Percentiles rank a stretch among this genome's conserved stretches.
Evolutionary conservation across 2,113 vertebrate genomes (phyloP).

Genomic region (Corythoichthys haematopterus): DNA sequence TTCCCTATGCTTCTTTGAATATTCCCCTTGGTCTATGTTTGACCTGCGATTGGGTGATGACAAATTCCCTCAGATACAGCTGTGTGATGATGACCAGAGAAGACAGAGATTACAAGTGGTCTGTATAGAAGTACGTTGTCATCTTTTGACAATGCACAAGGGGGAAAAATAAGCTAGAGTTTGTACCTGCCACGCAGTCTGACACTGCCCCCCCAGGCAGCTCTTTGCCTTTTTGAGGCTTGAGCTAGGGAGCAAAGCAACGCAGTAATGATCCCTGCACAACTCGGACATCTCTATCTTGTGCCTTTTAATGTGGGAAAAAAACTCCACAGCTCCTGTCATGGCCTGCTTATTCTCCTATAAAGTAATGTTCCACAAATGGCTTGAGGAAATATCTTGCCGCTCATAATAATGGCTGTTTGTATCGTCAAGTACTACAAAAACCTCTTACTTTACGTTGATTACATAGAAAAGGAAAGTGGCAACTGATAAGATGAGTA

Average conservation of each 20-base stretch:
- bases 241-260: slow-evolving; percentile 21
- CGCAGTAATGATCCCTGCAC: slow-evolving; percentile 33
- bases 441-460: background rate
- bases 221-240: slow-evolving; percentile 30
- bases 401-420: background rate
- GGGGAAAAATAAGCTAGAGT: slow-evolving; percentile 1
- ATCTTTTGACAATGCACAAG: background rate
- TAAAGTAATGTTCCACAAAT: slow-evolving; percentile 14
- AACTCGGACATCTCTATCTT: slow-evolving; percentile 22
- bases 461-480: background rate
- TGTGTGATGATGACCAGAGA: background rate
- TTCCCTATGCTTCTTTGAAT: no score
- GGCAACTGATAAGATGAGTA: background rate
- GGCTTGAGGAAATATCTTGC: background rate
- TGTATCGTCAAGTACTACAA: background rate
- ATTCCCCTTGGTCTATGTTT: no score
- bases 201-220: slow-evolving; percentile 12
- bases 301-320: slow-evolving; percentile 46
- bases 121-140: slow-evolving; percentile 3
- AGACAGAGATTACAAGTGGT: background rate
- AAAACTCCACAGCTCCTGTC: slow-evolving; percentile 5
- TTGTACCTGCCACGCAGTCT: slow-evolving; percentile 21
- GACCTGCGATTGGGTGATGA: background rate
- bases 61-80: background rate
- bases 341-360: slow-evolving; percentile 19